Conservation (phyloP, 2,113 vertebrate species). For the Percopsis transmontana region DNA sequence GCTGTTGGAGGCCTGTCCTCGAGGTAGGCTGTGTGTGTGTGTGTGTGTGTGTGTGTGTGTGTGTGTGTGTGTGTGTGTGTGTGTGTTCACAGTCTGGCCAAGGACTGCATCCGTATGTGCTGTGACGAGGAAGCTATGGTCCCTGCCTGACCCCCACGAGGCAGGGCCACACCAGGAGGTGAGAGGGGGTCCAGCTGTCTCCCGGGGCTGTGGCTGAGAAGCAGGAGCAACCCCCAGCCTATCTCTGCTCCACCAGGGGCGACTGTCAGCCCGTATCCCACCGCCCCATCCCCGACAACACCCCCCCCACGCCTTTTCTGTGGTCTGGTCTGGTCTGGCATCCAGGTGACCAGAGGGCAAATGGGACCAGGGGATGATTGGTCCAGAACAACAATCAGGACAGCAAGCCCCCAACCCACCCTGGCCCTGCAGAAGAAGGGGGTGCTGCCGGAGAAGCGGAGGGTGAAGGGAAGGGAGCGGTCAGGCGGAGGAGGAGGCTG, state of each 20-base stretch:
- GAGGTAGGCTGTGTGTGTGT: too few relatives aligned
- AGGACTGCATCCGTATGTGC: slow-evolving; percentile 52
- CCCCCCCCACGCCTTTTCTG: too few relatives aligned
- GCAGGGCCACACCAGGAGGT: slow-evolving; percentile 45
- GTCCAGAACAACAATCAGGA: slow-evolving; percentile 52
- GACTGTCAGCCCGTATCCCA: slow-evolving; percentile 68
- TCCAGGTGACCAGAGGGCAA: slow-evolving; percentile 65
- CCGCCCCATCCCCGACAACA: too few relatives aligned
- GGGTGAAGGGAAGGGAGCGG: slow-evolving; percentile 37
- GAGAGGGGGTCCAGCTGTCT: slow-evolving; percentile 74
- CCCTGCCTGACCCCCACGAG: slow-evolving; percentile 45
- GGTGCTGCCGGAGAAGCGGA: slow-evolving; percentile 30
- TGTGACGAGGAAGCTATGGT: slow-evolving; percentile 17
- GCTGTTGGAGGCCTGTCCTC: neutral
- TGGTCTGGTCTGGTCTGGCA: slow-evolving; percentile 50
- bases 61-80: neutral
- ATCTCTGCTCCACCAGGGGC: slow-evolving; percentile 59
- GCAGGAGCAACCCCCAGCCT: slow-evolving; percentile 29
- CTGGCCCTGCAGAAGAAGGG: slow-evolving; percentile 36
- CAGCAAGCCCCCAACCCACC: slow-evolving; percentile 50
- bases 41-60: too few relatives aligned
- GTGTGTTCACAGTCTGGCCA: neutral
- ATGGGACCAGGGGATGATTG: slow-evolving; percentile 49
- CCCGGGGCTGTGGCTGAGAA: slow-evolving; percentile 53
- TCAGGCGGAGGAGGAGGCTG: slow-evolving; percentile 41